Evolutionary conservation across 2,113 vertebrate species (phyloP), one percentile per base, ranked within the genome.

Genomic region (Aegithalos caudatus): DNA sequence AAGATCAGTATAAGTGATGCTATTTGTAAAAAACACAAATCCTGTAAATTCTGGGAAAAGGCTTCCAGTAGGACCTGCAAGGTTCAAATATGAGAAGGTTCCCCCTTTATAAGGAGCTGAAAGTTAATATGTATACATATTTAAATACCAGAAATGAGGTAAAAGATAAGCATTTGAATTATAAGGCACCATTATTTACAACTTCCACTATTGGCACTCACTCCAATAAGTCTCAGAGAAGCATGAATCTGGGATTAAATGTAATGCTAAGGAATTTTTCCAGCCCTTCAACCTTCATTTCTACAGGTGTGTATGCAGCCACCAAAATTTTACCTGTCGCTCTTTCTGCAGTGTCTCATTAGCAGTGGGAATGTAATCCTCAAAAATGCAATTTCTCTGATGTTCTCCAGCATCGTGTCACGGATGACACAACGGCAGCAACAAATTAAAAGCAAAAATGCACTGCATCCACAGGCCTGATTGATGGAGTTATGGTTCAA

Each of bases 121-220:
- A 81, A 91, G 81, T 81, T 91, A 88, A 53, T 17, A 50, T 5
- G 61, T 90, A 70, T 91, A 95, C 84, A 57, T 91, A 88, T 94
- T 97, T 96, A 95, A 95, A 92, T 87, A 95, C 85, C 92, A 98
- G 96, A 97, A 94, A 95, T 96, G 97, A 98, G 97, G 97, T 98
- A 97, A 95, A 97, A 97, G 92, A 96, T 90, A 97, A 98, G 94
- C 81, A 96, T 88, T 67, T 84, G 92, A 97, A 91, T 96, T 92
- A 71, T 91, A 98, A 98, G 98, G 98, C 98, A 98, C 98, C 94
- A 89, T 95, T 97, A 98, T 97, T 96, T 98, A 97, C 96, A 98
- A 95, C 95, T 97, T 95, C 93, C 45, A 78, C 91, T 81, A 97
- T 50, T 97, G 97, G 97, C 98, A 98, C 97, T 97, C 97, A 95